Evolutionary conservation across 1,140 invertebrate species (phyloP).

Genomic region (Pomacea maculata): DNA sequence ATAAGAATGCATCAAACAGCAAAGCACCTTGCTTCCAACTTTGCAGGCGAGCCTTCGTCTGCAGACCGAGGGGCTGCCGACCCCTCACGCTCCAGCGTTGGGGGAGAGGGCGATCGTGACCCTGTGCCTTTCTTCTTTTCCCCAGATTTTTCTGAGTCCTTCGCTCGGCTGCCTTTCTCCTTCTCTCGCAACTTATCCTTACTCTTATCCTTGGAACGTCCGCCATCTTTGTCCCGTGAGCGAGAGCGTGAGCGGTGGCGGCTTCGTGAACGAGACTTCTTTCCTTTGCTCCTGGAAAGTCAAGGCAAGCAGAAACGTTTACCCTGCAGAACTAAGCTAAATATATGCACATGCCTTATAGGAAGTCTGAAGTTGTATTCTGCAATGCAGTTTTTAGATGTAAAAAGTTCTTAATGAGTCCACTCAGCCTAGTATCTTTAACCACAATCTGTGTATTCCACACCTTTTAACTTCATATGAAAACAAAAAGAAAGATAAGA

Average conservation of each 20-base stretch:
- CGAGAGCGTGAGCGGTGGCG: constrained; percentile 30
- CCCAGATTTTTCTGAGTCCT: neutral
- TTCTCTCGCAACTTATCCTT: constrained; percentile 31
- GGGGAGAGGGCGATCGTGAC: constrained; percentile 46
- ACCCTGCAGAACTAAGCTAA: neutral
- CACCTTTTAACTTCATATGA: too few relatives aligned
- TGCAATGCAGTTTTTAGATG: too few relatives aligned
- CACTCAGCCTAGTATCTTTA: too few relatives aligned
- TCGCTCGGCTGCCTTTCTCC: neutral
- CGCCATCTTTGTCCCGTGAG: constrained; percentile 3
- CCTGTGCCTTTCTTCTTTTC: constrained; percentile 19
- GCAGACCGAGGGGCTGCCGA: constrained; percentile 11
- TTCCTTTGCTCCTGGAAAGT: constrained; percentile 34
- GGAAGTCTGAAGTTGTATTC: too few relatives aligned
- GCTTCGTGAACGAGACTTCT: constrained; percentile 35
- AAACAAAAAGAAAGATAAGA: too few relatives aligned
- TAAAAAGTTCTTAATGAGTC: too few relatives aligned
- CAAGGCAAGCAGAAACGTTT: constrained; percentile 2
- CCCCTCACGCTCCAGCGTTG: constrained; percentile 48
- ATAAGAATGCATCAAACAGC: constrained; percentile 3
- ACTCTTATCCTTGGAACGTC: constrained; percentile 9
- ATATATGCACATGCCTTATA: constrained; percentile 2
- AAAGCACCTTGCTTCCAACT: constrained; percentile 10
- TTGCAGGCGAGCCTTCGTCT: constrained; percentile 11
- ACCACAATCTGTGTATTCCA: too few relatives aligned